phyloP scores from a whole-genome alignment of 30 jellyfish, hydroid and myxozoan species.

The Nemopilema nomurai region DNA sequence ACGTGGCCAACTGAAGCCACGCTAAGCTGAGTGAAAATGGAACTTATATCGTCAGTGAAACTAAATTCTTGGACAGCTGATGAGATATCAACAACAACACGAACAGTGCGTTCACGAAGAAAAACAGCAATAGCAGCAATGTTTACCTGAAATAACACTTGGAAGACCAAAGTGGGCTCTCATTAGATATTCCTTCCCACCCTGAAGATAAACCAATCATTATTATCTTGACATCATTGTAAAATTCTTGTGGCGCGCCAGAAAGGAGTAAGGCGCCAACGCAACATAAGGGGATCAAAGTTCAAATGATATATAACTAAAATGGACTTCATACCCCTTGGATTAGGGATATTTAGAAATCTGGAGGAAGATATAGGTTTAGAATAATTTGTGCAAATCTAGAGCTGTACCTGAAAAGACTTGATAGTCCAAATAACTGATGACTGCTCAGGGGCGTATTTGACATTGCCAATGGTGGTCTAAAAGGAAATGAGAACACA shows the following conservation, averaged over 20 bases:
- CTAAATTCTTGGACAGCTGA: too few species aligned
- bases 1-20: too few species aligned
- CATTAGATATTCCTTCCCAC: conserved; percentile 95
- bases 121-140: neutral
- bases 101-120: too few species aligned
- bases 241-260: too few species aligned
- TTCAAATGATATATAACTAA: too few species aligned
- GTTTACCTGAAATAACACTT: conserved; percentile 90
- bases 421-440: conserved; percentile 92
- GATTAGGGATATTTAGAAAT: too few species aligned
- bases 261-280: neutral
- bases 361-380: too few species aligned
- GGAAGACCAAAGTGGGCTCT: conserved; percentile 99
- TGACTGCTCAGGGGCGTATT: conserved; percentile 92
- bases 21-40: too few species aligned
- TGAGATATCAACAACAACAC: too few species aligned
- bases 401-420: conserved; percentile 87
- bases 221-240: neutral
- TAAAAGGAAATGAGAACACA: conserved; percentile 11
- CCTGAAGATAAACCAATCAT: conserved; percentile 39
- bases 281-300: neutral
- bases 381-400: neutral
- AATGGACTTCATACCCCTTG: too few species aligned
- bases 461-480: conserved; percentile 95
- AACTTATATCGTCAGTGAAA: too few species aligned